Percentiles rank a stretch among this genome's conserved stretches.
Evolutionary conservation across 2,797 vertebrate species (phyloP).

Genomic region (Melanotaenia parkinsoni): DNA sequence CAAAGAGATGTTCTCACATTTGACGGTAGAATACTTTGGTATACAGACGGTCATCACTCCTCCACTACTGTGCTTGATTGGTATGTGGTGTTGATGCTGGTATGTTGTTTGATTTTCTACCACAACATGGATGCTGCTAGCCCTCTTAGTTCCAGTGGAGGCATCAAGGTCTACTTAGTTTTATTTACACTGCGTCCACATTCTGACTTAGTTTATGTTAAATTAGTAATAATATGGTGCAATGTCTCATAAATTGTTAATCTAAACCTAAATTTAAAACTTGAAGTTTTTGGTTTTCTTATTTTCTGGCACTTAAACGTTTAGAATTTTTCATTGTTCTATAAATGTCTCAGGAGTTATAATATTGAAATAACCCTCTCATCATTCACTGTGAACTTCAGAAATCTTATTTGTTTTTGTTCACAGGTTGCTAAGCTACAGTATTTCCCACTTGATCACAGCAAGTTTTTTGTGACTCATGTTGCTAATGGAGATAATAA

Average conservation of each 20-base stretch:
- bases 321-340: not conserved
- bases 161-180: not conserved
- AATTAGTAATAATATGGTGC: not conserved
- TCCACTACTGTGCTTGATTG: not conserved
- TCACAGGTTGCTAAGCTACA: slow-evolving; percentile 57
- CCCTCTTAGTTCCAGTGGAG: not conserved
- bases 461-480: slow-evolving; percentile 13
- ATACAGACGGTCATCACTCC: not conserved
- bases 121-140: not conserved
- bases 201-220: not conserved
- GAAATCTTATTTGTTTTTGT: slow-evolving; percentile 41
- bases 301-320: not conserved
- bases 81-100: not conserved
- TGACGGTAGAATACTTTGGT: not conserved
- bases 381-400: slow-evolving; percentile 34
- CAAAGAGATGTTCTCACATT: not conserved
- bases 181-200: not conserved
- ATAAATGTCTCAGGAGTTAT: slow-evolving; percentile 38
- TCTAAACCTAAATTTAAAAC: not conserved
- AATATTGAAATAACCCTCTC: slow-evolving; percentile 14
- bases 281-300: not conserved
- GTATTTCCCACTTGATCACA: slow-evolving; percentile 40
- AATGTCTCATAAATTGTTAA: not conserved
- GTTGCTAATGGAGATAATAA: slow-evolving; percentile 30
- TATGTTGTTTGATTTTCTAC: not conserved